phyloP scores from a whole-genome alignment of 1,140 invertebrate genomes.

The Drosophila malerkotliana region DNA sequence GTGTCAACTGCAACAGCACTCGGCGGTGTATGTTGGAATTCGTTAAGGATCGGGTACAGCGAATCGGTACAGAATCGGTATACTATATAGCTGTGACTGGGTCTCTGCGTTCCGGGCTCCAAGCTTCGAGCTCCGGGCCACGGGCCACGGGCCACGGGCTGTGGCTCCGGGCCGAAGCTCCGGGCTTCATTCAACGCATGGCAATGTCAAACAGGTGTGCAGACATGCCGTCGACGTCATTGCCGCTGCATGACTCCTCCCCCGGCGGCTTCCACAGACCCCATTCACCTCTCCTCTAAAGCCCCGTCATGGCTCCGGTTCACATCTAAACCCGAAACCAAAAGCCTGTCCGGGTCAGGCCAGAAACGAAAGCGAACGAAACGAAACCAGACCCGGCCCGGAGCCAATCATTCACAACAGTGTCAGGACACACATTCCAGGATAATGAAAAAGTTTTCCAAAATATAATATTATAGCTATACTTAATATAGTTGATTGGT shows the following conservation, averaged over 20 bases:
- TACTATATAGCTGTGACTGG: not conserved
- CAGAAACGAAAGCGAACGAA: not conserved
- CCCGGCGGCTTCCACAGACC: not conserved
- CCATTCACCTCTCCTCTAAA: not conserved
- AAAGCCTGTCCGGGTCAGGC: slow-evolving; percentile 1
- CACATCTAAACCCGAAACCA: not conserved
- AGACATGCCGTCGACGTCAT: slow-evolving; percentile 49
- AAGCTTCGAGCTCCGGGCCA: not conserved
- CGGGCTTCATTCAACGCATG: slow-evolving; percentile 27
- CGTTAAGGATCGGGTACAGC: not conserved
- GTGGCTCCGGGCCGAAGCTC: not conserved
- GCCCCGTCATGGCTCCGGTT: not conserved
- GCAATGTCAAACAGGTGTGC: slow-evolving; percentile 60
- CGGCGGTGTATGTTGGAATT: not conserved
- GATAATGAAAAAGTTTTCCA: not conserved
- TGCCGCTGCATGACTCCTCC: slow-evolving; percentile 43
- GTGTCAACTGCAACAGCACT: slow-evolving; percentile 54
- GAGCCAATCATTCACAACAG: slow-evolving; percentile 24
- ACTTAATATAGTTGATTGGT: too few species aligned
- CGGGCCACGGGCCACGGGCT: not conserved
- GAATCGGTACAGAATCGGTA: not conserved
- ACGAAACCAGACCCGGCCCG: not conserved
- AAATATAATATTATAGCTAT: not conserved
- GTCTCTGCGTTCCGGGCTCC: not conserved
- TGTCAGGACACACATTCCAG: slow-evolving; percentile 10